Percentiles rank a stretch among this genome's conserved stretches.
phyloP scores from a whole-genome alignment of 2,888 invertebrate species.

The Meloe dianella region DNA sequence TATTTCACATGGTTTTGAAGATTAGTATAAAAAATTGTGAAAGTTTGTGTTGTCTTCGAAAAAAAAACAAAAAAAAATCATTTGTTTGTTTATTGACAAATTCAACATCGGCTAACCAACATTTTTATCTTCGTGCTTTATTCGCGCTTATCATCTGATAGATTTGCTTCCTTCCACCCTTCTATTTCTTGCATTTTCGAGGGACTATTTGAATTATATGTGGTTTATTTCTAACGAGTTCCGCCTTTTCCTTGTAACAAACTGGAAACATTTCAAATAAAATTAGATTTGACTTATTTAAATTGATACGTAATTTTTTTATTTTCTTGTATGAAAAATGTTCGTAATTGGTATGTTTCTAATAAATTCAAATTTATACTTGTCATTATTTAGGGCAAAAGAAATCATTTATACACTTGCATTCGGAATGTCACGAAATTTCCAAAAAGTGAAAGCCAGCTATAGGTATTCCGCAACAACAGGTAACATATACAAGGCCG shows the following conservation, averaged over 20 bases:
- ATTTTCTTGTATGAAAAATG: neutral
- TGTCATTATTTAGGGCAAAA: neutral
- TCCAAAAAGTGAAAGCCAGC: constrained; percentile 7
- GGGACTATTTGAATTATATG: constrained; percentile 48
- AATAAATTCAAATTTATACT: neutral
- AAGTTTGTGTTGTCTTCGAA: too few species aligned
- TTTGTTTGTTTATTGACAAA: neutral
- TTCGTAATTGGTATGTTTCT: neutral
- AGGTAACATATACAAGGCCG: neutral
- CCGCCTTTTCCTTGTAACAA: constrained; percentile 48
- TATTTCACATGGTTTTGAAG: too few species aligned
- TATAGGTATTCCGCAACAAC: neutral
- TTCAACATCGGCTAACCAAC: neutral
- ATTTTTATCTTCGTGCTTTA: neutral
- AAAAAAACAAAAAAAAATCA: neutral
- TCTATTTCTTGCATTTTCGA: constrained; percentile 19
- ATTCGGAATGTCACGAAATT: constrained; percentile 8
- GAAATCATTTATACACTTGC: neutral
- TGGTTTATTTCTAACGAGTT: constrained; percentile 45
- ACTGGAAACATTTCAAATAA: constrained; percentile 9
- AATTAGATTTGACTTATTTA: neutral
- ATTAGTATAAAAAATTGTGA: too few species aligned
- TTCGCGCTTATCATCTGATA: neutral
- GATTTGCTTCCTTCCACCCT: constrained; percentile 20
- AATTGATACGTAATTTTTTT: neutral